A percentile compares a stretch with the other conserved stretches of the same genome.
Evolutionary conservation across 2,113 vertebrate species (phyloP).

Genomic region (Triplophysa tibetana): DNA sequence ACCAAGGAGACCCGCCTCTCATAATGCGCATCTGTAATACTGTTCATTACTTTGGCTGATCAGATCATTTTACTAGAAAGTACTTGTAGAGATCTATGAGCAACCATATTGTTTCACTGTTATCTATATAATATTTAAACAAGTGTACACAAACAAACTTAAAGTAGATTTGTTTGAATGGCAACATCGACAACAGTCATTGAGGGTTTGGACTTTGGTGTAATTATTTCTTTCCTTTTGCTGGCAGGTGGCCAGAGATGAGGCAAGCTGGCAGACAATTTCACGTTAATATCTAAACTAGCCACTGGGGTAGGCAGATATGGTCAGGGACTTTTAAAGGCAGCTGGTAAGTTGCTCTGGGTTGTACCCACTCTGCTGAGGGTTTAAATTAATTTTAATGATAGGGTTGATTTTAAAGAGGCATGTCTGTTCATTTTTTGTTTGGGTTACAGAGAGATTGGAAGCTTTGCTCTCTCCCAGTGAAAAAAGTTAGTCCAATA

Average conservation of each 20-base stretch:
- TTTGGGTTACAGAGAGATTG: conserved; percentile 60
- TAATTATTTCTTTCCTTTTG: conserved; percentile 64
- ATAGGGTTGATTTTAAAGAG: conserved; percentile 73
- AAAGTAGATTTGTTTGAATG: conserved; percentile 56
- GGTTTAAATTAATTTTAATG: conserved; percentile 76
- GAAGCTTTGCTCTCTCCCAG: conserved; percentile 23
- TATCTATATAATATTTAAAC: conserved; percentile 53
- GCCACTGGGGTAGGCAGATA: conserved; percentile 69
- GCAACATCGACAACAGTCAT: conserved; percentile 44
- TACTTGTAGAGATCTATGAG: conserved; percentile 45
- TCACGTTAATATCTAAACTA: conserved; percentile 73
- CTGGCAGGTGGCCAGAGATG: conserved; percentile 62
- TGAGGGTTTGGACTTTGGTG: conserved; percentile 64
- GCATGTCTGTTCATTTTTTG: conserved; percentile 69
- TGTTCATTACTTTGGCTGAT: too few relatives aligned
- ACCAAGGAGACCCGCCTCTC: too few relatives aligned
- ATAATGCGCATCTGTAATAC: too few relatives aligned
- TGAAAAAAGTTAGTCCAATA: conserved; percentile 11
- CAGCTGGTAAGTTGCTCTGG: conserved; percentile 73
- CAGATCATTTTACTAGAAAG: conserved; percentile 46
- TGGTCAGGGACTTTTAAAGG: conserved; percentile 67
- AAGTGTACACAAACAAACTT: conserved; percentile 19
- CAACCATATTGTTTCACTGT: conserved; percentile 40
- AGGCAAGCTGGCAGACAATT: conserved; percentile 65
- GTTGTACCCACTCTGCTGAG: conserved; percentile 58